Evolutionary conservation across 92 coral and sea anemone species (phyloP).

Genomic region (Anthopleura xanthogrammica): DNA sequence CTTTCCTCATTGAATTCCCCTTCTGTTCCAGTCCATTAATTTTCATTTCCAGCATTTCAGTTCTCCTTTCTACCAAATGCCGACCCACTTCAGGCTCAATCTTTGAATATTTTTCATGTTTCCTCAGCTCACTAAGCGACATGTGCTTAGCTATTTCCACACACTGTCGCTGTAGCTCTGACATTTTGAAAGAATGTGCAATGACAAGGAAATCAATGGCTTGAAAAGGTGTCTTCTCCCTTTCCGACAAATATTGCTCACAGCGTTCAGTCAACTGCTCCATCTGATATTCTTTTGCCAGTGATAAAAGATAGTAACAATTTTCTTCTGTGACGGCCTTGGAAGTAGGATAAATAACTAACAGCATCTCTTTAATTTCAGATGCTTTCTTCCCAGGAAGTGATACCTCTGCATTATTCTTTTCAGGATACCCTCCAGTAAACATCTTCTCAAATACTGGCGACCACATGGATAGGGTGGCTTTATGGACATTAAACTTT

Average conservation of each 20-base stretch:
- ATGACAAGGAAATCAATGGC: constrained; percentile 69
- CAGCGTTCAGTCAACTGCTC: constrained; percentile 78
- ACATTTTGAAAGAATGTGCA: constrained; percentile 55
- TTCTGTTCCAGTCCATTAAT: constrained; percentile 44
- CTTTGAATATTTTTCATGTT: constrained; percentile 62
- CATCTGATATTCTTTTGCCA: constrained; percentile 83
- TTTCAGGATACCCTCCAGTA: constrained; percentile 45
- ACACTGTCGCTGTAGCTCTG: constrained; percentile 61
- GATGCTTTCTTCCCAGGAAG: constrained; percentile 62
- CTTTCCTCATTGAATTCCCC: constrained; percentile 60
- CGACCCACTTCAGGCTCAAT: constrained; percentile 52
- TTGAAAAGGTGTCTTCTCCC: constrained; percentile 72
- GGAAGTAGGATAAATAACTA: constrained; percentile 72
- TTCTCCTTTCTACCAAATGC: constrained; percentile 67
- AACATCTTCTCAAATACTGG: constrained; percentile 84
- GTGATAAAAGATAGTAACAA: constrained; percentile 58
- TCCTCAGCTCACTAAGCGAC: constrained; percentile 56
- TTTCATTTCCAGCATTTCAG: constrained; percentile 63
- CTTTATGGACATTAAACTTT: constrained; percentile 69
- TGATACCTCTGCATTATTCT: constrained; percentile 50
- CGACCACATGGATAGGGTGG: constrained; percentile 84
- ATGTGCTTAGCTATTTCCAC: constrained; percentile 75
- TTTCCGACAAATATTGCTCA: constrained; percentile 56
- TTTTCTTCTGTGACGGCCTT: constrained; percentile 66
- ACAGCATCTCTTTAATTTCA: constrained; percentile 72